A percentile compares a stretch with the other conserved stretches of the same genome.
These are phyloP conservation scores for Pseudorhiza aurosa DNA, from an alignment of 30 jellyfish, hydroid and myxozoan species.

Conservation along the genomic window DNA sequence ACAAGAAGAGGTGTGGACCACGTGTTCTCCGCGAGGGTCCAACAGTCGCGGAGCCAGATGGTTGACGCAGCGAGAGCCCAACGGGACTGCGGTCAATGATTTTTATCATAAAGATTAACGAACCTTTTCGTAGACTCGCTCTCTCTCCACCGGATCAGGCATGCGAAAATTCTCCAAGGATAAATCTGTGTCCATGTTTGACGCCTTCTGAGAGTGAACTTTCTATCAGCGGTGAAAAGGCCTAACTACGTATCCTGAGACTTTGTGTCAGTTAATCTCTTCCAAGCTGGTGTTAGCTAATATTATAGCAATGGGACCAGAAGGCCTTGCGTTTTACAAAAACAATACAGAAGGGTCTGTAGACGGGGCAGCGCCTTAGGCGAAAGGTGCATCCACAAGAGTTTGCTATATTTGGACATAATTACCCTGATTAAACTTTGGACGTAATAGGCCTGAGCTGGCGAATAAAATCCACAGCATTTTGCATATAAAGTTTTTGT, in stretches of 20 bases:
- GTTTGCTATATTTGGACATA: no score
- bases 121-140: constrained; percentile 31
- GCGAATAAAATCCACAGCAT: no score
- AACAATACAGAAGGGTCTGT: neutral
- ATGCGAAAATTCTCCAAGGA: constrained; percentile 36
- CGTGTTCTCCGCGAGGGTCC: no score
- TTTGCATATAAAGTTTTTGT: no score
- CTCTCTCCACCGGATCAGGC: constrained; percentile 14
- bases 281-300: neutral
- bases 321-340: neutral
- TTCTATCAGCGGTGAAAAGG: neutral
- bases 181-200: constrained; percentile 24
- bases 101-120: neutral
- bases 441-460: no score
- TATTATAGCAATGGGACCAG: neutral
- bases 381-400: no score
- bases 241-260: neutral
- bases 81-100: no score
- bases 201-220: neutral
- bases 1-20: no score
- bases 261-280: neutral
- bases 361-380: no score
- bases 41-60: no score
- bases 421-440: no score
- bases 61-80: no score